Conservation (phyloP, 1,140 invertebrate genomes). For the Anadara kagoshimensis region DNA sequence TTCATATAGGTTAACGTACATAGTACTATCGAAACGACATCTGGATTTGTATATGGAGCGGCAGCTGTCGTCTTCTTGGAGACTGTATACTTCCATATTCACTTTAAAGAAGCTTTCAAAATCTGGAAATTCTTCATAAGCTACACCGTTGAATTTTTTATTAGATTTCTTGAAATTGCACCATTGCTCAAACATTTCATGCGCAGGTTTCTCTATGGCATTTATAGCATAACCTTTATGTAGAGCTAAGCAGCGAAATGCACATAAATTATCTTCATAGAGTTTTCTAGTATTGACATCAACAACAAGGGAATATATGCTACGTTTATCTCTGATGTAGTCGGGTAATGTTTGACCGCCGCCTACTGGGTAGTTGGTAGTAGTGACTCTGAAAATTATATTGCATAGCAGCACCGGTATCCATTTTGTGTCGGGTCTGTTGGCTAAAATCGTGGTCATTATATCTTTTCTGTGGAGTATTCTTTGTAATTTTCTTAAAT, state of each 20-base stretch:
- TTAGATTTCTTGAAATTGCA: not conserved
- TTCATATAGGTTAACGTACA: constrained; percentile 20
- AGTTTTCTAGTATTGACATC: not conserved
- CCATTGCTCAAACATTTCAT: constrained; percentile 9
- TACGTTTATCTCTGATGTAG: constrained; percentile 5
- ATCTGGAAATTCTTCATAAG: not conserved
- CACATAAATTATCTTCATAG: constrained; percentile 15
- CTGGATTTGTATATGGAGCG: constrained; percentile 19
- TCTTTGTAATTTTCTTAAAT: constrained; percentile 4
- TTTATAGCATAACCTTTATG: constrained; percentile 6
- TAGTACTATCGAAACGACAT: constrained; percentile 14
- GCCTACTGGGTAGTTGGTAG: constrained; percentile 19
- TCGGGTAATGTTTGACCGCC: constrained; percentile 4
- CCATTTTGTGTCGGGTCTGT: constrained; percentile 26
- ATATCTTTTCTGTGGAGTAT: constrained; percentile 11
- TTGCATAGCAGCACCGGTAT: constrained; percentile 21
- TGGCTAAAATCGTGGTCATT: constrained; percentile 10
- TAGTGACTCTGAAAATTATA: constrained; percentile 13
- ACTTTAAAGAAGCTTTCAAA: constrained; percentile 11
- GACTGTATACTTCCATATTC: constrained; percentile 11
- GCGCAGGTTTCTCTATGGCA: not conserved
- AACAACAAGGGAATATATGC: constrained; percentile 10
- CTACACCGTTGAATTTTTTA: not conserved
- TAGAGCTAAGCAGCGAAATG: too few relatives aligned
- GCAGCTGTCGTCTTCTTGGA: constrained; percentile 2